Evolutionary conservation across 2,888 invertebrate species (phyloP).

Genomic region (Xanthia togata): DNA sequence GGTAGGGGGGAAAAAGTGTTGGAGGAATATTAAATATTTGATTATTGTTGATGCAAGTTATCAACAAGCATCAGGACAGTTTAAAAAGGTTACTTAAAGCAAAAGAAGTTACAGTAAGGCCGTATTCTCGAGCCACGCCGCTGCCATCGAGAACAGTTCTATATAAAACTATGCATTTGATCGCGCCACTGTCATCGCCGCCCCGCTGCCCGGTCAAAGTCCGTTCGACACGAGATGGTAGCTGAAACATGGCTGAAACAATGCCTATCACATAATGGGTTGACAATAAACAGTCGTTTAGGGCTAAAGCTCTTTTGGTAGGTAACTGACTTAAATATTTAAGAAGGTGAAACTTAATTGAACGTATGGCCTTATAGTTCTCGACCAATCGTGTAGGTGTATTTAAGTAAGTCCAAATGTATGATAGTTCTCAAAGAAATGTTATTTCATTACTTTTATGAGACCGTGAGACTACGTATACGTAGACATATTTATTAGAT

Average conservation of each 20-base stretch:
- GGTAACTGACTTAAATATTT: too few relatives aligned
- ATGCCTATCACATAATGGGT: not conserved
- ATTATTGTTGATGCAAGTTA: not conserved
- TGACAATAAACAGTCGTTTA: too few relatives aligned
- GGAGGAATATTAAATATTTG: conserved; percentile 2
- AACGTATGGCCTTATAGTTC: not conserved
- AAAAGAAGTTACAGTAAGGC: not conserved
- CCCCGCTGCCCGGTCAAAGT: too few relatives aligned
- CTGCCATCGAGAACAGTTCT: too few relatives aligned
- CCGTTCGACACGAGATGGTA: not conserved
- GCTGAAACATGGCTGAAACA: not conserved
- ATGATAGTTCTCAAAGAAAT: not conserved
- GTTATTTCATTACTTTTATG: not conserved
- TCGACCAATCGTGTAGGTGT: too few relatives aligned
- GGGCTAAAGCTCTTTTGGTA: not conserved
- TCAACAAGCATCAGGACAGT: not conserved
- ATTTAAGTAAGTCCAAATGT: not conserved
- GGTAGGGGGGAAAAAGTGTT: conserved; percentile 9
- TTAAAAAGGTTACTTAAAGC: not conserved
- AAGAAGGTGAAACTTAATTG: too few relatives aligned
- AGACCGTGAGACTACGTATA: not conserved
- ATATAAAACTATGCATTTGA: too few relatives aligned
- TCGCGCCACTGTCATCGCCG: too few relatives aligned
- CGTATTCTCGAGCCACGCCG: too few relatives aligned
- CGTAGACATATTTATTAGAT: not conserved